phyloP scores from a whole-genome alignment of 1,140 invertebrate genomes.

The Phymorhynchus buccinoides region DNA sequence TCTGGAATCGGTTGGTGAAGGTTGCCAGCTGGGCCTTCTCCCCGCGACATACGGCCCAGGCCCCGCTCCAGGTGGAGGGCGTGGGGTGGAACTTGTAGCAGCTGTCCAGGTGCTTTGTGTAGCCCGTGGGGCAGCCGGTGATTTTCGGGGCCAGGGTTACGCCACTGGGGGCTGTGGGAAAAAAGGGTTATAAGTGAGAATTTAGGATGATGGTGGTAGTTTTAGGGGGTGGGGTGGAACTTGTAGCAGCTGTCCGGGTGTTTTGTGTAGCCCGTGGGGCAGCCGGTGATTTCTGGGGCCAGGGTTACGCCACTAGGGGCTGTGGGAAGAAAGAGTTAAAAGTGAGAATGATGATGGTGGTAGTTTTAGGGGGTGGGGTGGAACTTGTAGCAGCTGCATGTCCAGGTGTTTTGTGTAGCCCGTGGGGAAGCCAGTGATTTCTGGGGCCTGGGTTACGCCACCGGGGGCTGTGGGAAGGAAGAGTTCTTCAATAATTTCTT shows the following conservation, averaged over 20 bases:
- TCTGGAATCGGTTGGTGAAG: conserved; percentile 23
- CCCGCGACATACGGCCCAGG: background rate
- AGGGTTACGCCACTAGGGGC: background rate
- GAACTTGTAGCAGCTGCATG: too few species aligned
- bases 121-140: conserved; percentile 29
- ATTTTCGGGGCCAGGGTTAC: conserved; percentile 5
- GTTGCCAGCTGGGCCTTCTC: conserved; percentile 42
- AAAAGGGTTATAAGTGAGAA: background rate
- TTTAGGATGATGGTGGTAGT: background rate
- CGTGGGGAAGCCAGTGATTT: too few species aligned
- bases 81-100: conserved; percentile 38
- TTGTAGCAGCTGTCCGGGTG: conserved; percentile 43
- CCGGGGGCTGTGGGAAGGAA: too few species aligned
- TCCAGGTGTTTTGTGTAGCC: too few species aligned
- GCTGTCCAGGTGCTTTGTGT: conserved; percentile 33
- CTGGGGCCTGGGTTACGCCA: too few species aligned
- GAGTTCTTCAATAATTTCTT: too few species aligned
- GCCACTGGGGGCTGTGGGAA: background rate
- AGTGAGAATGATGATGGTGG: too few species aligned
- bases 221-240: background rate
- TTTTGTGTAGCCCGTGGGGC: conserved; percentile 26
- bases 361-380: too few species aligned
- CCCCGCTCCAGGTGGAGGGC: conserved; percentile 26
- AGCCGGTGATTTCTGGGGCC: conserved; percentile 31
- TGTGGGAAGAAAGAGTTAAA: background rate